These are phyloP conservation scores for Bicyclus anynana DNA, from an alignment of 1,140 invertebrate genomes.

Conservation along the genomic window DNA sequence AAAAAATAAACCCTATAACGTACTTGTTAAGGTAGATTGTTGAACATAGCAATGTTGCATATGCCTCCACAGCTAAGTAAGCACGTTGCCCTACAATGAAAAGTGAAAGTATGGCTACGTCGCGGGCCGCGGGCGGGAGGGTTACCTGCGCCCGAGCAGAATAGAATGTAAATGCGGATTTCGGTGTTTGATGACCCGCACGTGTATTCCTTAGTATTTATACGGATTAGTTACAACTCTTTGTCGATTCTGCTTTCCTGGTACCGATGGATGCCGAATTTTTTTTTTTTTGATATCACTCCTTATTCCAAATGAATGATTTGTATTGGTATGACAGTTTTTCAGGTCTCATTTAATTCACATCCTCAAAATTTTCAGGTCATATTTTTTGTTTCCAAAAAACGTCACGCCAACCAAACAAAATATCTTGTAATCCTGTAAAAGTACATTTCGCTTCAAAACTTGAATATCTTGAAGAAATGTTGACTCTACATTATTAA, in stretches of 20 bases:
- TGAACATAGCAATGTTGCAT: not conserved
- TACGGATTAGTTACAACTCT: constrained; percentile 16
- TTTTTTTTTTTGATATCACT: not conserved
- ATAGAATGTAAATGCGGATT: constrained; percentile 67
- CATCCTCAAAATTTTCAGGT: no score
- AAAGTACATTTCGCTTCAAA: no score
- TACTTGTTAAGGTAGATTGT: constrained; percentile 19
- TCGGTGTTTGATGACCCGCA: constrained; percentile 63
- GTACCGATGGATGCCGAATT: constrained; percentile 10
- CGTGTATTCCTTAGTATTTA: constrained; percentile 30
- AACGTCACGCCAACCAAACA: no score
- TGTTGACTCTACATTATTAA: no score
- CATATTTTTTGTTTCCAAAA: no score
- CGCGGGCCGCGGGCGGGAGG: constrained; percentile 36
- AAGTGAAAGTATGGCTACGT: constrained; percentile 65
- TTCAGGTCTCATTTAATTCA: no score
- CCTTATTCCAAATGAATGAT: not conserved
- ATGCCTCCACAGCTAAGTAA: constrained; percentile 32
- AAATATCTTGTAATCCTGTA: no score
- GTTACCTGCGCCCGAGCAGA: constrained; percentile 45
- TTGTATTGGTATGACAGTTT: no score
- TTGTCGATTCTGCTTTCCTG: constrained; percentile 9
- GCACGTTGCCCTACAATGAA: constrained; percentile 65
- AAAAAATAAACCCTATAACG: constrained; percentile 22
- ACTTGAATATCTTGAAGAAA: no score